A percentile compares a stretch with the other conserved stretches of the same genome.
Evolutionary conservation across 2,888 invertebrate species (phyloP).

Genomic region (Resseliella maxima): DNA sequence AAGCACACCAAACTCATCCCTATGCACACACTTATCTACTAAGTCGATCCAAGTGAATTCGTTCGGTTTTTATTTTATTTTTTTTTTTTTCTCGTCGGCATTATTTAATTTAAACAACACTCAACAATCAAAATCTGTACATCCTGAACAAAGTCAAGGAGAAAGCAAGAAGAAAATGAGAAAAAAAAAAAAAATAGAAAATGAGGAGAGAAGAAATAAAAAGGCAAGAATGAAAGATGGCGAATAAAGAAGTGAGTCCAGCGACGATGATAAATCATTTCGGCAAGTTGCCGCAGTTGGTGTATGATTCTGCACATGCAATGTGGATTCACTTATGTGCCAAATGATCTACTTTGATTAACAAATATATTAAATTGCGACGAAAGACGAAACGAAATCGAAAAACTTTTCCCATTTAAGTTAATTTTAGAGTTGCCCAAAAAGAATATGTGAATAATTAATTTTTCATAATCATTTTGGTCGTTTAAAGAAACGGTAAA

Average conservation of each 20-base stretch:
- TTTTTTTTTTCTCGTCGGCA: too few relatives aligned
- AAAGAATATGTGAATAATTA: slow-evolving; percentile 46
- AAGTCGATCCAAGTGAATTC: neutral
- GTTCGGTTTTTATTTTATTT: too few relatives aligned
- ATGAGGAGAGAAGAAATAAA: neutral
- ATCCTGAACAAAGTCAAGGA: neutral
- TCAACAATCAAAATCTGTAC: neutral
- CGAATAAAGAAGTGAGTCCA: too few relatives aligned
- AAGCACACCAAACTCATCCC: neutral
- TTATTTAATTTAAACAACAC: neutral
- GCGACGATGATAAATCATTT: neutral
- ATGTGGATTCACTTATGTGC: neutral
- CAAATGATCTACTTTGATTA: slow-evolving; percentile 28
- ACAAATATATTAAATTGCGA: slow-evolving; percentile 15
- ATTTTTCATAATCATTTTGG: slow-evolving; percentile 47
- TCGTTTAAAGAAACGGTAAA: slow-evolving; percentile 27
- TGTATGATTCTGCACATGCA: slow-evolving; percentile 3
- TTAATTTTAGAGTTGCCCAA: slow-evolving; percentile 43
- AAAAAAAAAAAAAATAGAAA: neutral
- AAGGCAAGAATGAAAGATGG: neutral
- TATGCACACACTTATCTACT: neutral
- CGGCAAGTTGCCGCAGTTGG: neutral
- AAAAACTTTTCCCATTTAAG: slow-evolving; percentile 49
- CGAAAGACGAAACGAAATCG: slow-evolving; percentile 21
- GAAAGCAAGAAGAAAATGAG: neutral